Evolutionary conservation across 92 coral and sea anemone species (phyloP), one percentile per base, ranked within the genome.

Genomic region (Galaxea fascicularis): DNA sequence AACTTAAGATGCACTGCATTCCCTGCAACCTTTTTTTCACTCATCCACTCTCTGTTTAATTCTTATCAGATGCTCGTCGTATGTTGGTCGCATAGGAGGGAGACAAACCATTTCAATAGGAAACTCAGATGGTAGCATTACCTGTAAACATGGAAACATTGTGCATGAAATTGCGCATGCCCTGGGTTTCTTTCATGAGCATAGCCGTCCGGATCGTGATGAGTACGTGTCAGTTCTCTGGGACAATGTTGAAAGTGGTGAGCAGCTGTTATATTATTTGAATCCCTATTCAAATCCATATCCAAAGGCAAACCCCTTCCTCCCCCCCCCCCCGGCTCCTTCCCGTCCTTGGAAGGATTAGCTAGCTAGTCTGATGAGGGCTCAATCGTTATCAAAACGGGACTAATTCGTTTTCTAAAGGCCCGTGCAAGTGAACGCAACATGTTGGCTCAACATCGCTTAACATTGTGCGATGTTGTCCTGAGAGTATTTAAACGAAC

Each of bases 131-230:
- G 86, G 84, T 1, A 8, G 52, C 18, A 64, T 87, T 45, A 73
- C 75, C n/a, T 97, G 99, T 75, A 83, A 62, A 39, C 95, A 92
- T 39, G 99, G 99, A n/a, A 97, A 97, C 90, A 90, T 97, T 16
- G 93, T 97, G 17, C 99, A 97, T 89, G 99, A 97, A 80, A 85
- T 94, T 13, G 98, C 94, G 4, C 99, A 97, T 85, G 46, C 97
- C 15, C 84, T 94, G 39, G 99, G 99, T 3, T 94, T 86, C 76
- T 97, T 94, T 65, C 99, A 97, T 82, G 99, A 97, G 41, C 99
- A 97, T 86, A 94, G 98, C 76, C 82, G 99, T 39, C 99, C 99
- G 13, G 99, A 97, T 70, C 85, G 99, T 70, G 97, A 97, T 66
- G 4, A 88, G 0, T 97, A 62, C 71, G 98, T 96, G 29, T 11